phyloP scores from a whole-genome alignment of 2,113 vertebrate genomes.

The Tachysurus fulvidraco region DNA sequence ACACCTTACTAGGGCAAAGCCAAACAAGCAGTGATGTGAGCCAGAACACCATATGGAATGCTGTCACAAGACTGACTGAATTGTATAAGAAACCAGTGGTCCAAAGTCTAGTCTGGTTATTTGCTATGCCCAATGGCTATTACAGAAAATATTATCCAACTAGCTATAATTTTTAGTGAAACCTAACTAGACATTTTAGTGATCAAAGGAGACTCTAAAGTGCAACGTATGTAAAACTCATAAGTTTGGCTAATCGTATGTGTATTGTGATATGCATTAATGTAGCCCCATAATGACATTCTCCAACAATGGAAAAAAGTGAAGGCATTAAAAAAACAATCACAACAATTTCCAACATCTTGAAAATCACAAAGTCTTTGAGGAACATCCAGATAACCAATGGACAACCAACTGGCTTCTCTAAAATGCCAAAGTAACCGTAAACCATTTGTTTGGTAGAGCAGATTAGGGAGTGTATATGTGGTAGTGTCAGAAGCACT shows the following conservation, averaged over 20 bases:
- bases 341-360: no score
- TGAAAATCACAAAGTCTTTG: background rate
- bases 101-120: background rate
- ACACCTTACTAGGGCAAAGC: conserved; percentile 11
- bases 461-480: conserved; percentile 60
- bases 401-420: background rate
- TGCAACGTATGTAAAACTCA: conserved; percentile 68
- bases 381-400: background rate
- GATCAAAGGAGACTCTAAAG: conserved; percentile 54
- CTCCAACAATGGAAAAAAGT: no score
- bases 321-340: no score
- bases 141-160: conserved; percentile 7
- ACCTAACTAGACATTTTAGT: background rate
- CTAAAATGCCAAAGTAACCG: conserved; percentile 3
- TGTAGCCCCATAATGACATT: conserved; percentile 65
- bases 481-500: conserved; percentile 73
- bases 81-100: background rate
- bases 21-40: conserved; percentile 22
- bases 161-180: background rate
- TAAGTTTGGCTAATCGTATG: conserved; percentile 62
- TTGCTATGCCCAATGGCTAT: no score
- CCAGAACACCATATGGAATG: conserved; percentile 7
- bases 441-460: conserved; percentile 30
- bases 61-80: background rate
- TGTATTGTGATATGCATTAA: conserved; percentile 59